phyloP scores from a whole-genome alignment of 2,888 invertebrate species.

The Calliopum simillimum region DNA sequence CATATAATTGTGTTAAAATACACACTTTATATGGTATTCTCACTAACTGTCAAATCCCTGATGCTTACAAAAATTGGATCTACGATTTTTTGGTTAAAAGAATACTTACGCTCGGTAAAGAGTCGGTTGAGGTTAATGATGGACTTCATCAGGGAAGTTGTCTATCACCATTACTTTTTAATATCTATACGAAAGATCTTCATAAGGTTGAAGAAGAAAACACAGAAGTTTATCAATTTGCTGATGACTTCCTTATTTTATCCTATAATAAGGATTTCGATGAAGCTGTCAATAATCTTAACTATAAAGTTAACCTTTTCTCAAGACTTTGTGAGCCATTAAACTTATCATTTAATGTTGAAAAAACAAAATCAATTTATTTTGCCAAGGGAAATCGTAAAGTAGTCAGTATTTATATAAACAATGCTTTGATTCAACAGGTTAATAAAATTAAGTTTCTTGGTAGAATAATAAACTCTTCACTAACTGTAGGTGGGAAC shows the following conservation, averaged over 20 bases:
- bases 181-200: slow-evolving; percentile 21
- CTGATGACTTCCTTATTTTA: slow-evolving; percentile 34
- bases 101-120: slow-evolving; percentile 7
- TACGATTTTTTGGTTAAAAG: slow-evolving; percentile 10
- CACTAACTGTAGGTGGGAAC: neutral
- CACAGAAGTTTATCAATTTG: slow-evolving; percentile 31
- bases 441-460: slow-evolving; percentile 13
- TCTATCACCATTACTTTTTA: slow-evolving; percentile 24
- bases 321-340: too few species aligned
- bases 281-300: neutral
- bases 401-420: too few species aligned
- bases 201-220: slow-evolving; percentile 13
- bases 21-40: neutral
- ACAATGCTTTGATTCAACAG: neutral
- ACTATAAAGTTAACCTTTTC: too few species aligned
- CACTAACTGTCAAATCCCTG: neutral
- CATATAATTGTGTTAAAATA: slow-evolving; percentile 31
- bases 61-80: slow-evolving; percentile 9
- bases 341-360: too few species aligned
- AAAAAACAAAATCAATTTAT: too few species aligned
- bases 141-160: slow-evolving; percentile 34
- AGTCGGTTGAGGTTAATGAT: too few species aligned
- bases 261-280: slow-evolving; percentile 3
- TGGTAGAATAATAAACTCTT: neutral
- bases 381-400: too few species aligned